phyloP scores from a whole-genome alignment of 2,113 vertebrate genomes.

The Pteropus alecto region DNA sequence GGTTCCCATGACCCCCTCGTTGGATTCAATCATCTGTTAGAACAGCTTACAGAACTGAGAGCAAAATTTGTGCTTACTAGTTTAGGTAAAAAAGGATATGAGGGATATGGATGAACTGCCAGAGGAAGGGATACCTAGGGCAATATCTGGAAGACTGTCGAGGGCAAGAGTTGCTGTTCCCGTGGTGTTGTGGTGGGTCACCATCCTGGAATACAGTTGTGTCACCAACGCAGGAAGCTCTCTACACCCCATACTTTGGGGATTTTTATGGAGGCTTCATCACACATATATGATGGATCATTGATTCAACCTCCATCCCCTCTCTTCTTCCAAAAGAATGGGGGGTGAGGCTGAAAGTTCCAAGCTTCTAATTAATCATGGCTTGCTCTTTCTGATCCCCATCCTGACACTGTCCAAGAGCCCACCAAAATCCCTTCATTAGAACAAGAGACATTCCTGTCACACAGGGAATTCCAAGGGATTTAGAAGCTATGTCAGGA shows the following conservation, averaged over 20 bases:
- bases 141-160: not conserved
- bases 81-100: not conserved
- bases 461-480: not conserved
- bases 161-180: not conserved
- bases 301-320: not conserved
- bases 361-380: not conserved
- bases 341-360: not conserved
- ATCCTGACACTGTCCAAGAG: not conserved
- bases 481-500: not conserved
- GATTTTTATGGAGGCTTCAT: not conserved
- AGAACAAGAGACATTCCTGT: not conserved
- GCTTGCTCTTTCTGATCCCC: not conserved
- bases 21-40: not conserved
- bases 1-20: not conserved
- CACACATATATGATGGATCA: not conserved
- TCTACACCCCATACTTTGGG: not conserved
- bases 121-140: not conserved
- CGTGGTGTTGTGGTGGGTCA: not conserved
- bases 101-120: not conserved
- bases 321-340: not conserved
- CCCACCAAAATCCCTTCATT: not conserved
- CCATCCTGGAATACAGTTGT: not conserved
- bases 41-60: not conserved
- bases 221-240: not conserved
- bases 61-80: not conserved